Evolutionary conservation across 2,113 vertebrate genomes (phyloP).

Genomic region (Pedetes capensis): DNA sequence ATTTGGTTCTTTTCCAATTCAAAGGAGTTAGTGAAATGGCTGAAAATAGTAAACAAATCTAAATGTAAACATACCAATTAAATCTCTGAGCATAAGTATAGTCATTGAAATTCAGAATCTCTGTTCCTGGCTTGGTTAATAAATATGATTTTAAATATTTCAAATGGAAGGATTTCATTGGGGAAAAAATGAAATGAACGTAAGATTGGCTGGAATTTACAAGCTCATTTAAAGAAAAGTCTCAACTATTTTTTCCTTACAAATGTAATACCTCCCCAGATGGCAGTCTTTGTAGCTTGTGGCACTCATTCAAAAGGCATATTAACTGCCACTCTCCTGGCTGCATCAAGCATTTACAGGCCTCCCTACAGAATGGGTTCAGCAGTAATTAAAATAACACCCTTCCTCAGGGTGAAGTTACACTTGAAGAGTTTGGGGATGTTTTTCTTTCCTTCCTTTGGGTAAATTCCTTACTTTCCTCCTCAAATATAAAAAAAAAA

Average conservation of each 20-base stretch:
- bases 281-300: slow-evolving; percentile 84
- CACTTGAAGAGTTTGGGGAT: slow-evolving; percentile 69
- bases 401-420: slow-evolving; percentile 72
- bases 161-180: slow-evolving; percentile 60
- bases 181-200: slow-evolving; percentile 58
- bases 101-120: slow-evolving; percentile 65
- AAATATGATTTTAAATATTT: slow-evolving; percentile 76
- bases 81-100: slow-evolving; percentile 26
- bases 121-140: slow-evolving; percentile 75
- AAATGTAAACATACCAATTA: slow-evolving; percentile 70
- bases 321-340: slow-evolving; percentile 81
- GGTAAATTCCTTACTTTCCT: not conserved
- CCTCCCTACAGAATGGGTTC: slow-evolving; percentile 74
- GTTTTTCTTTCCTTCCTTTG: slow-evolving; percentile 65
- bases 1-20: slow-evolving; percentile 64
- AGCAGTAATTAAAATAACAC: slow-evolving; percentile 82
- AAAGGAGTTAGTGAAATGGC: slow-evolving; percentile 67
- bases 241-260: slow-evolving; percentile 79
- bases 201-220: slow-evolving; percentile 79
- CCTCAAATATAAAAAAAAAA: slow-evolving; percentile 43
- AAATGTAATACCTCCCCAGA: slow-evolving; percentile 85
- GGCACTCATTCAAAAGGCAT: slow-evolving; percentile 85
- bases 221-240: slow-evolving; percentile 83
- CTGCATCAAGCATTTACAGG: slow-evolving; percentile 76
- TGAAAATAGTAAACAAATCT: slow-evolving; percentile 63